Conservation (phyloP, 2,888 invertebrate species). For the Lasioglossum vierecki region DNA sequence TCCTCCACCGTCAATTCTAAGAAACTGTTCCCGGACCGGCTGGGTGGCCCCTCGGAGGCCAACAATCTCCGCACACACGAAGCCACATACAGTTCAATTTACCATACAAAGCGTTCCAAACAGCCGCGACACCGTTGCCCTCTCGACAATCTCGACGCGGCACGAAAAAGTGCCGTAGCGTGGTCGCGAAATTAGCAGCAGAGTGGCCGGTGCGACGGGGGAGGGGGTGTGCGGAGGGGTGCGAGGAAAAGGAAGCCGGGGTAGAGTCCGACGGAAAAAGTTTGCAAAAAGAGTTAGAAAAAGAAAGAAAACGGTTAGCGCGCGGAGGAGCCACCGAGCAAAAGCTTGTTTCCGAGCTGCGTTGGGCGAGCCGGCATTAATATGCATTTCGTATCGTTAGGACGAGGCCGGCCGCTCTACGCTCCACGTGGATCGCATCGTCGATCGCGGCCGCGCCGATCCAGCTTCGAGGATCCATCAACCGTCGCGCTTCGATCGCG, state of each 20-base stretch:
- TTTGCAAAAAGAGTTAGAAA: slow-evolving; percentile 4
- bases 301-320: background rate
- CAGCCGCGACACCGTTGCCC: background rate
- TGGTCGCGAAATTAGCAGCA: slow-evolving; percentile 23
- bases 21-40: background rate
- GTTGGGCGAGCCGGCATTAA: slow-evolving; percentile 32
- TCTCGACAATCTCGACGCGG: background rate
- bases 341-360: slow-evolving; percentile 39
- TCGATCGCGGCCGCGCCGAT: background rate
- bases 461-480: slow-evolving; percentile 1
- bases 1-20: background rate
- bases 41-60: background rate
- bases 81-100: background rate
- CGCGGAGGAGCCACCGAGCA: slow-evolving; percentile 8
- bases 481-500: background rate
- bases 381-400: slow-evolving; percentile 51
- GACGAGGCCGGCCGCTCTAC: background rate
- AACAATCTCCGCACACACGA: background rate
- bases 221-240: background rate
- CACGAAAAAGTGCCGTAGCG: background rate
- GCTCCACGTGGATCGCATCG: slow-evolving; percentile 27
- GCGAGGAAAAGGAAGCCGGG: slow-evolving; percentile 14
- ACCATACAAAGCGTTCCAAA: background rate
- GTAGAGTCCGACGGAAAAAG: slow-evolving; percentile 16
- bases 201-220: background rate